phyloP scores from a whole-genome alignment of 2,113 vertebrate species.

The Oxyruncus cristatus region DNA sequence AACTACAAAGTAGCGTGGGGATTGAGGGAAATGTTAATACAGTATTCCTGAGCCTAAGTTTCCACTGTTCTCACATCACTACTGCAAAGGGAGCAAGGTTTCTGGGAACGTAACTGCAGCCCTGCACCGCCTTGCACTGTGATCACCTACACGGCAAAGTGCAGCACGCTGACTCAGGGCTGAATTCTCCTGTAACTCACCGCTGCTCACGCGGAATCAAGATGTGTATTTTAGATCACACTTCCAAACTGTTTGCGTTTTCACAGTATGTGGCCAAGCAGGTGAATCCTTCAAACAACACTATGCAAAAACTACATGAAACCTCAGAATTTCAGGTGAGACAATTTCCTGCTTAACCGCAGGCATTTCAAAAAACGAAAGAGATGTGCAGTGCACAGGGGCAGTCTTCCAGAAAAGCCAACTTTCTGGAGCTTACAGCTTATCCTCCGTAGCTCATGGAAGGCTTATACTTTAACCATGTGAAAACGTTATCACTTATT shows the following conservation, averaged over 20 bases:
- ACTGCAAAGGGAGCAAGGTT: neutral
- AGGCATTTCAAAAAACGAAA: neutral
- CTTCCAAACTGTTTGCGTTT: neutral
- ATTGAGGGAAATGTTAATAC: neutral
- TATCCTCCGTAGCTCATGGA: neutral
- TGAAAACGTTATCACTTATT: neutral
- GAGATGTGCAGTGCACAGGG: neutral
- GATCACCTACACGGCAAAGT: neutral
- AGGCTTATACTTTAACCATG: neutral
- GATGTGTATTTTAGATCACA: accelerated
- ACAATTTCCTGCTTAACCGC: neutral
- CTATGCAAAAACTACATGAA: neutral
- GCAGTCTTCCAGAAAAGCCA: neutral
- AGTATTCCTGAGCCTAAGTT: neutral
- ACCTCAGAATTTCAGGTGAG: neutral
- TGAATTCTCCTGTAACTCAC: neutral
- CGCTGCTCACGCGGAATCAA: neutral
- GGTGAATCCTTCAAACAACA: neutral
- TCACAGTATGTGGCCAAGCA: neutral
- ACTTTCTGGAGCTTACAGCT: neutral
- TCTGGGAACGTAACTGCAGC: neutral
- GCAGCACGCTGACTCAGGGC: neutral
- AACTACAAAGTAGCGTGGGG: neutral
- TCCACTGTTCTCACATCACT: accelerated
- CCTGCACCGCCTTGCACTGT: neutral